Evolutionary conservation across 2,888 invertebrate species (phyloP), one percentile per base, ranked within the genome.

Genomic region (Bruchidius siliquastri): DNA sequence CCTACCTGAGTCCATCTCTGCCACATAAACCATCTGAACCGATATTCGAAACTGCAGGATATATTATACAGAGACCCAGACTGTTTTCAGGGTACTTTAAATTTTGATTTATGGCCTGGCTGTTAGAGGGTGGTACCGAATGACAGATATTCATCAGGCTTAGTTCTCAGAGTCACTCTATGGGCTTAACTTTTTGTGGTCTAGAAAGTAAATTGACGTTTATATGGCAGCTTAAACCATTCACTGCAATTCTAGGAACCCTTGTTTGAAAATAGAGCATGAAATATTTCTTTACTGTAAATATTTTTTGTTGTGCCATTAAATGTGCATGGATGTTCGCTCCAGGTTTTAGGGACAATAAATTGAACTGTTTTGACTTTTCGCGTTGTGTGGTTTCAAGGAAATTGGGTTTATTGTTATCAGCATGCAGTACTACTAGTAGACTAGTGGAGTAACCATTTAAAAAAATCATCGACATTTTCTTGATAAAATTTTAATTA

Each of bases 41-140:
- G 74, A 70, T 73, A 74, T 72, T 71, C 26, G 74, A 76, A 69
- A 71, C 74, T 26, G 71, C 73, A 76, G 74, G 74, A 73, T 76
- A 70, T 74, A 26, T 20, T 70, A 71, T 18, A 67, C 70, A 72
- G 72, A 74, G 71, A 49, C 73, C 70, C 22, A 22, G 26, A 22
- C 22, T 71, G 74, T 68, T 21, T 49, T 32, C 20, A 67, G 71
- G 73, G 72, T 76, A 76, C 66, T 74, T 76, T 72, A 71, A 67
- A 67, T 67, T 68, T 71, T 75, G 75, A 76, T 76, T 76, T 76
- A 76, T 76, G 20, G 71, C 22, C 67, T 68, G 30, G 30, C 70
- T 71, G 71, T 71, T 68, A 72, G 68, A 73, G 72, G 75, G 76
- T 71, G 68, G 74, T 72, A 72, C 73, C 69, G 30, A 72, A 71